Conservation (phyloP, 2,113 vertebrate species). For the Microtus richardsoni region DNA sequence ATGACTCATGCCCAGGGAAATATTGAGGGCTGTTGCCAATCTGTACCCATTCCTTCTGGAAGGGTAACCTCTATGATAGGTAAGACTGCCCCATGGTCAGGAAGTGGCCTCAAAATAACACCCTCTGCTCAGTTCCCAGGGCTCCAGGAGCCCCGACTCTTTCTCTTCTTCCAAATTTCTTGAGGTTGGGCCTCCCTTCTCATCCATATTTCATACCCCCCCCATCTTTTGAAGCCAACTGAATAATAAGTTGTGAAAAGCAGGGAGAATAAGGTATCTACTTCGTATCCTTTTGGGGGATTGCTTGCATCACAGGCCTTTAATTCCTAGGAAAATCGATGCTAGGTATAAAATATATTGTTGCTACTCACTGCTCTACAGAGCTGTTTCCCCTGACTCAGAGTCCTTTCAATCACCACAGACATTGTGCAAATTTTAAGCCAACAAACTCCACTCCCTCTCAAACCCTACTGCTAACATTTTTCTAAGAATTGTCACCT, state of each 20-base stretch:
- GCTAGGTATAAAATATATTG: neutral
- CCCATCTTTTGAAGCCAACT: neutral
- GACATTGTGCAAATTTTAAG: neutral
- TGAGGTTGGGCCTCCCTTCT: neutral
- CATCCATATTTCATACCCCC: neutral
- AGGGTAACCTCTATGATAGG: no score
- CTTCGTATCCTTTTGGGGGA: neutral
- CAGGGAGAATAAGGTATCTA: neutral
- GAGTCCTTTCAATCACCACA: neutral
- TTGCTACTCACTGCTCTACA: neutral
- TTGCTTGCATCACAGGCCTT: neutral
- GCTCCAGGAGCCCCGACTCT: neutral
- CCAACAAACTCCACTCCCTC: neutral
- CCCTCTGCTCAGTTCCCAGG: neutral
- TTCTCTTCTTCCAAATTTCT: neutral
- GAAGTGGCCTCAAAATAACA: neutral
- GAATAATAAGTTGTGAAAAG: neutral
- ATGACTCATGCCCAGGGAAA: neutral
- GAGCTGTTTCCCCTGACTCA: neutral
- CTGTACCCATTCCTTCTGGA: neutral
- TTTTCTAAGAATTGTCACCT: neutral
- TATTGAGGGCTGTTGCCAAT: neutral
- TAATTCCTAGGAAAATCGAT: conserved; percentile 8
- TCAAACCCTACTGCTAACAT: neutral
- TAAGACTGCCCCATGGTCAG: neutral